A percentile compares a stretch with the other conserved stretches of the same genome.
phyloP scores from a whole-genome alignment of 2,797 vertebrate genomes.

The Pogonophryne albipinna region DNA sequence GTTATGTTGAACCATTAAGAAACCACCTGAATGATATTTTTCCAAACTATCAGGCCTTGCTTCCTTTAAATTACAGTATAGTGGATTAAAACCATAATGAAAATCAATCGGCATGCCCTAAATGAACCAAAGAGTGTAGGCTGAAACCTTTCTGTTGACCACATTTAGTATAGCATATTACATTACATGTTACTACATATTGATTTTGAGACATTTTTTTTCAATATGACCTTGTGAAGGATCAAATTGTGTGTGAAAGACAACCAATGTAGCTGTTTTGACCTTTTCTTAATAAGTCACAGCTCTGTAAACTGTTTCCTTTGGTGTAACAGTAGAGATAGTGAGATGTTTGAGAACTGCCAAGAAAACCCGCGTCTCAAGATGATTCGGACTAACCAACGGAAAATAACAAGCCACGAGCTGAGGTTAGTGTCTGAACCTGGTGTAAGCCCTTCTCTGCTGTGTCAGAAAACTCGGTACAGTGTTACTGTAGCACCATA shows the following conservation, averaged over 20 bases:
- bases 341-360: not conserved
- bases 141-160: slow-evolving; percentile 15
- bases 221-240: not conserved
- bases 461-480: slow-evolving; percentile 13
- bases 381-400: slow-evolving; percentile 31
- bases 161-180: slow-evolving; percentile 5
- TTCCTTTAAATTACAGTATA: too few species aligned
- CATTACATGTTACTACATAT: not conserved
- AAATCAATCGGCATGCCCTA: not conserved
- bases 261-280: not conserved
- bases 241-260: slow-evolving; percentile 1
- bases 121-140: slow-evolving; percentile 1
- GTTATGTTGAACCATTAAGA: not conserved
- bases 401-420: slow-evolving; percentile 8
- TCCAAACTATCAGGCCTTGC: too few species aligned
- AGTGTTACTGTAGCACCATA: slow-evolving; percentile 1
- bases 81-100: not conserved
- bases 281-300: not conserved
- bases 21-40: not conserved
- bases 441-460: slow-evolving; percentile 29
- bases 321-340: not conserved
- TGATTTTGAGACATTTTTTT: slow-evolving; percentile 11
- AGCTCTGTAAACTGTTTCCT: not conserved
- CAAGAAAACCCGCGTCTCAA: not conserved
- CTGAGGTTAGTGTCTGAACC: slow-evolving; percentile 37